These are phyloP conservation scores for Malthinus flaveolus DNA, from an alignment of 2,888 invertebrate species.

Conservation along the genomic window DNA sequence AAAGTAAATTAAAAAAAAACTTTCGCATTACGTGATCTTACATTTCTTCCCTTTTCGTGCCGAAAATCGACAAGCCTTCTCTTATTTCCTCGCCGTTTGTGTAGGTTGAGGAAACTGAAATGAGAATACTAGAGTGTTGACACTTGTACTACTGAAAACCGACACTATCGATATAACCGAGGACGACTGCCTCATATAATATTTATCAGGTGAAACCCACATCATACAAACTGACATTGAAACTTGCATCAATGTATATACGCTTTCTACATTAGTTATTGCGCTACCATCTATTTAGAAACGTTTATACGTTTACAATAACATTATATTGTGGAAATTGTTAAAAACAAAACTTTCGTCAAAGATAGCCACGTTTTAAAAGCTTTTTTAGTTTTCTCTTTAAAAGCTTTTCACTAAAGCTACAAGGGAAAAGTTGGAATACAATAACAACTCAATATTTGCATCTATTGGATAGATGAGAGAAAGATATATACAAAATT, in stretches of 20 bases:
- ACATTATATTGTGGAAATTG: background rate
- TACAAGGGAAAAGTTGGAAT: background rate
- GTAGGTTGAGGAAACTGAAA: conserved; percentile 8
- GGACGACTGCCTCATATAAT: conserved; percentile 17
- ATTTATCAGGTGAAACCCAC: conserved; percentile 25
- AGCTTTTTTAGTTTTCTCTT: background rate
- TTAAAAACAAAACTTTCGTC: background rate
- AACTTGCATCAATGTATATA: conserved; percentile 15
- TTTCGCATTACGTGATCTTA: background rate
- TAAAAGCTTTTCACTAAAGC: background rate
- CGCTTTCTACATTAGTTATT: conserved; percentile 11
- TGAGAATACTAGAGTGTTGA: conserved; percentile 12
- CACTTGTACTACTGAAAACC: conserved; percentile 13
- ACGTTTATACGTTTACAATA: background rate
- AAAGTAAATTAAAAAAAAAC: conserved; percentile 3
- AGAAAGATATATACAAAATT: conserved; percentile 22
- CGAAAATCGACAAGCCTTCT: conserved; percentile 28
- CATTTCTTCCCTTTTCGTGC: background rate
- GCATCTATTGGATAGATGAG: conserved; percentile 18
- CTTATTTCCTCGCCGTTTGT: conserved; percentile 8
- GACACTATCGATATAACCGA: conserved; percentile 19
- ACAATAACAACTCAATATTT: conserved; percentile 14
- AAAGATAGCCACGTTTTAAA: background rate
- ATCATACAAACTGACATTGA: conserved; percentile 17
- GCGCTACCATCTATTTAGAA: background rate